These are phyloP conservation scores for Brachynemurus nebulosus DNA, from an alignment of 2,888 invertebrate genomes.

Conservation along the genomic window DNA sequence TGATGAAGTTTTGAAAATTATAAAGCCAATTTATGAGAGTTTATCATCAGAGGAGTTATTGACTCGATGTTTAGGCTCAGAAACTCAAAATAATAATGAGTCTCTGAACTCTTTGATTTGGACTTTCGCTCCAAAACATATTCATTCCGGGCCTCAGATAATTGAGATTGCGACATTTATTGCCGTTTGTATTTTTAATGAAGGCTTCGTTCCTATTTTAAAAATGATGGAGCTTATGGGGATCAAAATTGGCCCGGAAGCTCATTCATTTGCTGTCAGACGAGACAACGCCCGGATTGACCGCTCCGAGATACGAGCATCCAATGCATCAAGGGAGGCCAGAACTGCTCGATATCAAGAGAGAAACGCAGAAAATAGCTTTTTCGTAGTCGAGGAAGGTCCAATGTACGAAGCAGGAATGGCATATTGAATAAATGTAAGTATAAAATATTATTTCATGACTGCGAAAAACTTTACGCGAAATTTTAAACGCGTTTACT, in stretches of 20 bases:
- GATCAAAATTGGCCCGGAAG: constrained; percentile 10
- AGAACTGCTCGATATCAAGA: constrained; percentile 11
- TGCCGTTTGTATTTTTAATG: constrained; percentile 5
- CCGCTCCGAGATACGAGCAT: constrained; percentile 12
- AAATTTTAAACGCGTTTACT: neutral
- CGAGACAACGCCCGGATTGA: constrained; percentile 10
- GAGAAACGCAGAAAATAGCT: constrained; percentile 5
- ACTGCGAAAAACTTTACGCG: neutral
- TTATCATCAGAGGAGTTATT: neutral
- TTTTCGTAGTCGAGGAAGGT: constrained; percentile 12
- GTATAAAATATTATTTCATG: constrained; percentile 5
- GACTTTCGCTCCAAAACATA: constrained; percentile 13
- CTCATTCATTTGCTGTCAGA: neutral
- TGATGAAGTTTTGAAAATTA: neutral
- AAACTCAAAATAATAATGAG: constrained; percentile 15
- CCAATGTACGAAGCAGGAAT: constrained; percentile 13
- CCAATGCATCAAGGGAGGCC: constrained; percentile 12
- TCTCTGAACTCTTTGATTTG: constrained; percentile 12
- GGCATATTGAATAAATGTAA: constrained; percentile 13
- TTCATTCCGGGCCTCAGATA: constrained; percentile 7
- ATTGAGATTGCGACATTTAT: constrained; percentile 4
- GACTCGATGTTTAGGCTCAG: constrained; percentile 7
- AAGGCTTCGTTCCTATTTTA: constrained; percentile 10
- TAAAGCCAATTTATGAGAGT: neutral
- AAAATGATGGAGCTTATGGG: constrained; percentile 8